These are phyloP conservation scores for Hycleus cichorii DNA, from an alignment of 1,140 invertebrate species.

Conservation along the genomic window DNA sequence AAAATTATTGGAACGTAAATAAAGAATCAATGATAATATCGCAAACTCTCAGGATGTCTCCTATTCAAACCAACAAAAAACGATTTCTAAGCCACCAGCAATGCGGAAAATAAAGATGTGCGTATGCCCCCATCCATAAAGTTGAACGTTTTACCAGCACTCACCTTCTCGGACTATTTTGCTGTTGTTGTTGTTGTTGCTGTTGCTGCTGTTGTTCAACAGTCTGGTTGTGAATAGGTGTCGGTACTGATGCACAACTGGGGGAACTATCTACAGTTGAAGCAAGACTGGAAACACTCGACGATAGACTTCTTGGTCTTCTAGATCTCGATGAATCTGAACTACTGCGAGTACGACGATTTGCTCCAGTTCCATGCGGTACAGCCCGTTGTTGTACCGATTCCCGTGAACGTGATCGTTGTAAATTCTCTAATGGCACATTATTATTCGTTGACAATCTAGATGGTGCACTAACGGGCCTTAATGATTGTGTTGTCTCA, in stretches of 20 bases:
- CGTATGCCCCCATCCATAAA: too few species aligned
- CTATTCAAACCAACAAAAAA: too few species aligned
- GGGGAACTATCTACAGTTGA: conserved; percentile 34
- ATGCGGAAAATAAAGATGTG: conserved; percentile 5
- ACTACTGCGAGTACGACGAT: conserved; percentile 29
- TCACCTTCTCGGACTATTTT: conserved; percentile 19
- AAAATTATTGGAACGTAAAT: too few species aligned
- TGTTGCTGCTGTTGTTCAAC: conserved; percentile 1
- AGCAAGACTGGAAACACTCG: conserved; percentile 35
- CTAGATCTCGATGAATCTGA: conserved; percentile 34
- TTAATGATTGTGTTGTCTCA: not conserved
- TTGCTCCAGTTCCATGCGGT: conserved; percentile 21
- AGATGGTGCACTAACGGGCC: conserved; percentile 38
- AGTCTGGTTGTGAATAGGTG: not conserved
- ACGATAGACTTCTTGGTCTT: conserved; percentile 34
- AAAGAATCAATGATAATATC: too few species aligned
- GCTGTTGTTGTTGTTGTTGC: not conserved
- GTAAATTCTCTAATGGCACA: not conserved
- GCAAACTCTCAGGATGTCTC: too few species aligned
- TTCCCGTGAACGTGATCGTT: conserved; percentile 18
- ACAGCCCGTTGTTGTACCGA: conserved; percentile 15
- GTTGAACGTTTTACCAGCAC: not conserved
- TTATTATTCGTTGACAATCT: conserved; percentile 19
- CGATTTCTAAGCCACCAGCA: not conserved
- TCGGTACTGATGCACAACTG: conserved; percentile 26